A percentile compares a stretch with the other conserved stretches of the same genome.
Evolutionary conservation across 2,113 vertebrate genomes (phyloP).

Genomic region (Cyanoramphus novaezelandiae): DNA sequence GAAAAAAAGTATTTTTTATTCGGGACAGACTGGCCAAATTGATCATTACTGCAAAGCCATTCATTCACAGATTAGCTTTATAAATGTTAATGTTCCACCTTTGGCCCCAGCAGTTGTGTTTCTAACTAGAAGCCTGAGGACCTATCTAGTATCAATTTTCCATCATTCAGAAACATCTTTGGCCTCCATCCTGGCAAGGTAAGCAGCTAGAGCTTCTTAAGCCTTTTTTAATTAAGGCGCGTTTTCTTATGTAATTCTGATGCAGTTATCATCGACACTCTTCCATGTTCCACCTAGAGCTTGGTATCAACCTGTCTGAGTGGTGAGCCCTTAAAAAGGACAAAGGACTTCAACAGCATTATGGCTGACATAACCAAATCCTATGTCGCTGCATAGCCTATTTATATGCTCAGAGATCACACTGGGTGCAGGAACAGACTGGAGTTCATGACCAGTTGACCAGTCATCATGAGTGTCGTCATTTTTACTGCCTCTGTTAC

Average conservation of each 20-base stretch:
- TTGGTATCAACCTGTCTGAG: not conserved
- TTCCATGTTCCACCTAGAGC: not conserved
- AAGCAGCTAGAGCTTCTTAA: not conserved
- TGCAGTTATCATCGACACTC: not conserved
- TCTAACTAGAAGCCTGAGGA: not conserved
- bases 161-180: not conserved
- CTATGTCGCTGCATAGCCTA: not conserved
- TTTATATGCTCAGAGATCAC: not conserved
- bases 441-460: not conserved
- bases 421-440: not conserved
- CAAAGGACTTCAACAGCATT: not conserved
- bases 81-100: not conserved
- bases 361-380: not conserved
- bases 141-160: not conserved
- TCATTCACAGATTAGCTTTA: not conserved
- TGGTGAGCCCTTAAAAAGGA: not conserved
- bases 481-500: not conserved
- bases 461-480: not conserved
- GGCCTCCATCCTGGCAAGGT: not conserved
- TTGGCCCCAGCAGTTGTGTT: not conserved
- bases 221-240: not conserved
- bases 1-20: not conserved
- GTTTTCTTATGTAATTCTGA: not conserved
- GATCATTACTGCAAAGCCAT: not conserved
- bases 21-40: not conserved